Percentiles rank a stretch among this genome's conserved stretches.
Conservation (phyloP, 1,140 invertebrate genomes). For the Listronotus oregonensis region DNA sequence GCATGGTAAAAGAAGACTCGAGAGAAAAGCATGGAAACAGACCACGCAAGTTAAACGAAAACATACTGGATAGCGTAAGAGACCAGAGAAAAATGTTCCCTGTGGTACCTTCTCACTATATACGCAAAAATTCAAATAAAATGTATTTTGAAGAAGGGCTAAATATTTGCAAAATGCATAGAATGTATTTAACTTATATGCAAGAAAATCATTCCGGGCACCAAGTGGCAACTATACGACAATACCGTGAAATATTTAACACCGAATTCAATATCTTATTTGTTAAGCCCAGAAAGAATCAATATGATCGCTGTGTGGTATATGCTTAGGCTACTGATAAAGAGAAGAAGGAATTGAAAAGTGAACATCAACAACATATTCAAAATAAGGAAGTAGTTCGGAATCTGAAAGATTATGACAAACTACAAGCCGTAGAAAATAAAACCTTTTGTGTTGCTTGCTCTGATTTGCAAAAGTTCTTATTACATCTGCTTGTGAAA, state of each 20-base stretch:
- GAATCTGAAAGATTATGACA: not conserved
- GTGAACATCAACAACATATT: not conserved
- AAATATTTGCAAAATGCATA: too few relatives aligned
- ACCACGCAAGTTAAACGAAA: not conserved
- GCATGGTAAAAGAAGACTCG: too few relatives aligned
- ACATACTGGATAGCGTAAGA: slow-evolving; percentile 11
- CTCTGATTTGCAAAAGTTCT: too few relatives aligned
- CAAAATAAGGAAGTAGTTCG: not conserved
- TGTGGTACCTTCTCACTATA: slow-evolving; percentile 12
- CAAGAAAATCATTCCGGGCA: too few relatives aligned
- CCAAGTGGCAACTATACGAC: too few relatives aligned
- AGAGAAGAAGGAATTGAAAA: not conserved
- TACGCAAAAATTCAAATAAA: not conserved
- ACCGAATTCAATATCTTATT: too few relatives aligned
- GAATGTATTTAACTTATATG: too few relatives aligned
- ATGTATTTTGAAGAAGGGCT: too few relatives aligned
- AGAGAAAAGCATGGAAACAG: not conserved
- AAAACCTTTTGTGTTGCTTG: slow-evolving; percentile 5
- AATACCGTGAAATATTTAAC: too few relatives aligned
- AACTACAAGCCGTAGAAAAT: not conserved
- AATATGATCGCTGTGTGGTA: not conserved
- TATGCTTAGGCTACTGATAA: not conserved
- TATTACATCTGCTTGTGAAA: not conserved
- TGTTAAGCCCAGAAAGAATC: not conserved
- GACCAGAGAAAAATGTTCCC: slow-evolving; percentile 1